Percentiles rank a stretch among this genome's conserved stretches.
These are phyloP conservation scores for Papilio helenus DNA, from an alignment of 1,140 invertebrate species.

Conservation along the genomic window DNA sequence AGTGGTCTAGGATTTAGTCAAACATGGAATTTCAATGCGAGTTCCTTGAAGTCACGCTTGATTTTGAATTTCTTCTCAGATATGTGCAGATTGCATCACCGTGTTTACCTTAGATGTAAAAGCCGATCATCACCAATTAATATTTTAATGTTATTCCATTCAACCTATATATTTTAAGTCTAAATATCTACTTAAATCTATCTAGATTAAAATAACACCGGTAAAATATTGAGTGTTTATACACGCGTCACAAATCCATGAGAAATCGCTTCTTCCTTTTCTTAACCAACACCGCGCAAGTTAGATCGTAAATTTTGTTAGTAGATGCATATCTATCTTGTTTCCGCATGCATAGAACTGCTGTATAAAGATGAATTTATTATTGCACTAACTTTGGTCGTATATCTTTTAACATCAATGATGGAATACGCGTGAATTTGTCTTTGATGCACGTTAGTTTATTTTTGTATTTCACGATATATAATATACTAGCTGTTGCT, in stretches of 20 bases:
- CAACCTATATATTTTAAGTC: neutral
- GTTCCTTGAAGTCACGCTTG: no score
- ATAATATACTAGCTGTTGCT: no score
- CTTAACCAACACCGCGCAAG: slow-evolving; percentile 46
- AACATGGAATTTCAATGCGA: no score
- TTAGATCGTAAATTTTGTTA: slow-evolving; percentile 53
- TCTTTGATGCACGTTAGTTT: neutral
- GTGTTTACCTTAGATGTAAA: no score
- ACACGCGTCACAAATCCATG: slow-evolving; percentile 52
- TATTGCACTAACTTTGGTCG: slow-evolving; percentile 25
- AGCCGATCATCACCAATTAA: neutral
- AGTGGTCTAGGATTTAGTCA: no score
- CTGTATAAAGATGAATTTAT: slow-evolving; percentile 29
- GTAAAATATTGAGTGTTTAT: slow-evolving; percentile 36
- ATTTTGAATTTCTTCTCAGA: neutral
- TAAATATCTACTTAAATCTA: neutral
- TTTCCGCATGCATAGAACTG: neutral
- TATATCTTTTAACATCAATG: slow-evolving; percentile 3
- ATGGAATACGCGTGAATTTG: neutral
- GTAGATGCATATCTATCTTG: slow-evolving; percentile 28
- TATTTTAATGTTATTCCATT: no score
- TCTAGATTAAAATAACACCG: neutral
- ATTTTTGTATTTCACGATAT: no score
- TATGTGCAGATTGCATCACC: neutral
- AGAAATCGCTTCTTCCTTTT: slow-evolving; percentile 50